phyloP scores from a whole-genome alignment of 2,797 vertebrate genomes.

The Leptodactylus fallax region DNA sequence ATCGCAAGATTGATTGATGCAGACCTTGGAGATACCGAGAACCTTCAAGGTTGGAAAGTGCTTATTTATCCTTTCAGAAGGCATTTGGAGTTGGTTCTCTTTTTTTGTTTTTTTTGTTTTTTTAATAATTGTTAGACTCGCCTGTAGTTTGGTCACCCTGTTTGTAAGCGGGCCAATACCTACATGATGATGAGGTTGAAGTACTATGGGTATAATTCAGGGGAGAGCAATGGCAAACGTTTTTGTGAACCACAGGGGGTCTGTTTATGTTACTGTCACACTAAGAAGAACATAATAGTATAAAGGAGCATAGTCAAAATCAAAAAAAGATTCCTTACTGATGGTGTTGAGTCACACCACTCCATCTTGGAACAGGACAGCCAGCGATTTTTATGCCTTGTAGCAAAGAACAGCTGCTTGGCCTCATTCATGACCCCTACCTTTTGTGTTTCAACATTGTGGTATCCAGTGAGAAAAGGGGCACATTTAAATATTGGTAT shows the following conservation, averaged over 20 bases:
- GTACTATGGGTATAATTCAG: too few species aligned
- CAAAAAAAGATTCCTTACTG: neutral
- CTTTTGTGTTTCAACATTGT: neutral
- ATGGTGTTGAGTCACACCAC: neutral
- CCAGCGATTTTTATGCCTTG: neutral
- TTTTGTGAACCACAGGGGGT: too few species aligned
- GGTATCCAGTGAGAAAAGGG: neutral
- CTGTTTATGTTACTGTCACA: neutral
- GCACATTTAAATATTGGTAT: neutral
- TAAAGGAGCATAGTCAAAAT: neutral
- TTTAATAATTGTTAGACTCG: neutral
- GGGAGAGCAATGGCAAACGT: neutral
- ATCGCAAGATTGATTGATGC: slow-evolving; percentile 42
- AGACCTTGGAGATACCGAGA: slow-evolving; percentile 34
- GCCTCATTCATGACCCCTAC: neutral
- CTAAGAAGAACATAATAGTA: neutral
- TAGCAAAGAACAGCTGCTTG: neutral
- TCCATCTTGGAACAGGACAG: neutral
- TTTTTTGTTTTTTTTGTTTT: neutral
- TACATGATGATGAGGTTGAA: neutral
- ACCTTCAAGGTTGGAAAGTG: neutral
- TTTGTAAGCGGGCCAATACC: neutral
- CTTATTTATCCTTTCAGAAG: slow-evolving; percentile 31
- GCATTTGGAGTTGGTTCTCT: neutral
- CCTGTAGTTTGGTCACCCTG: neutral